Conservation (phyloP, 1,140 invertebrate species). For the Bombyx mandarina region DNA sequence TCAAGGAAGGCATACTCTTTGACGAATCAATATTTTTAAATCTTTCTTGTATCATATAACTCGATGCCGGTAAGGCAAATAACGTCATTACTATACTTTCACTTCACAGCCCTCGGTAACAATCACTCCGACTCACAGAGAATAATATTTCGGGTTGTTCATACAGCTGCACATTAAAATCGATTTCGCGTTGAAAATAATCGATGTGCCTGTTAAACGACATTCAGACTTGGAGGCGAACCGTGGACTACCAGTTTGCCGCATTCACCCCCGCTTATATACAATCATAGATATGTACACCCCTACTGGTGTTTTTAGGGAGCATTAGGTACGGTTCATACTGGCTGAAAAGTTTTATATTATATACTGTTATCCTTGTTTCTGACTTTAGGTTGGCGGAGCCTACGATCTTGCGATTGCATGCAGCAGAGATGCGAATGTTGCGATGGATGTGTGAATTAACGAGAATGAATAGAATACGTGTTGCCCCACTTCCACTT, state of each 20-base stretch:
- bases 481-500: too few species aligned
- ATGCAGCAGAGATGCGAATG: too few species aligned
- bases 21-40: slow-evolving; percentile 52
- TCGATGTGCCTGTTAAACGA: slow-evolving; percentile 34
- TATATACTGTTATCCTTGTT: too few species aligned
- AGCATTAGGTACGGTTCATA: slow-evolving; percentile 19
- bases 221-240: slow-evolving; percentile 51
- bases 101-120: slow-evolving; percentile 37
- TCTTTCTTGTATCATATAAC: slow-evolving; percentile 59
- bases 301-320: slow-evolving; percentile 33
- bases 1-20: slow-evolving; percentile 60
- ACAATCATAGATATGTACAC: slow-evolving; percentile 29
- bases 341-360: slow-evolving; percentile 9
- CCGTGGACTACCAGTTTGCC: slow-evolving; percentile 35
- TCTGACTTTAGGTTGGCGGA: too few species aligned
- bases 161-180: slow-evolving; percentile 41
- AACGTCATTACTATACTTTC: slow-evolving; percentile 66
- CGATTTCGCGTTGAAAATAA: slow-evolving; percentile 28
- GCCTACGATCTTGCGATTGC: too few species aligned
- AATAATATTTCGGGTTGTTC: slow-evolving; percentile 40
- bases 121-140: slow-evolving; percentile 28
- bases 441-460: too few species aligned
- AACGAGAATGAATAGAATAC: too few species aligned
- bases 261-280: slow-evolving; percentile 37
- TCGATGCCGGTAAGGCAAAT: slow-evolving; percentile 56